These are phyloP conservation scores for Pyralis farinalis DNA, from an alignment of 2,888 invertebrate species.

Conservation along the genomic window DNA sequence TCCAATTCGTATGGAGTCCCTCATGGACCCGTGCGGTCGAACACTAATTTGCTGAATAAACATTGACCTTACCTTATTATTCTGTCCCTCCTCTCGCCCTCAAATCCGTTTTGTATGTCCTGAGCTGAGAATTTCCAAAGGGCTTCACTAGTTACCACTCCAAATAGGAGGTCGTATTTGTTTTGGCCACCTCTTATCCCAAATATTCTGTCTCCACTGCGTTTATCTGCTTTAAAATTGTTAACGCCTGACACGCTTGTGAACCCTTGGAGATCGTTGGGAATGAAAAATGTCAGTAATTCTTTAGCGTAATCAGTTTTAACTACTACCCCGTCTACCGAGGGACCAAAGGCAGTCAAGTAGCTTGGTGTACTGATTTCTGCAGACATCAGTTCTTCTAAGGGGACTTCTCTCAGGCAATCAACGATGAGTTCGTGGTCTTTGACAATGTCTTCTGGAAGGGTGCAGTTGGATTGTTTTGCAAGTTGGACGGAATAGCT, in stretches of 20 bases:
- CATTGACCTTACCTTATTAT: slow-evolving; percentile 83
- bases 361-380: slow-evolving; percentile 91
- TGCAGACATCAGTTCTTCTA: slow-evolving; percentile 87
- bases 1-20: slow-evolving; percentile 34
- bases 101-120: slow-evolving; percentile 92
- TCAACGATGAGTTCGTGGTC: slow-evolving; percentile 93
- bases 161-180: slow-evolving; percentile 93
- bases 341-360: slow-evolving; percentile 94
- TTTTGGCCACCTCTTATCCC: slow-evolving; percentile 80
- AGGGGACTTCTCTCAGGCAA: slow-evolving; percentile 88
- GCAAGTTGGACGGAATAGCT: slow-evolving; percentile 91
- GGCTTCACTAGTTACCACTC: slow-evolving; percentile 95
- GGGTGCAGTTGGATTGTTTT: slow-evolving; percentile 89
- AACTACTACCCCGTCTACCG: slow-evolving; percentile 96
- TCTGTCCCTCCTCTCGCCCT: slow-evolving; percentile 93
- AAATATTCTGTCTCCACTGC: slow-evolving; percentile 82
- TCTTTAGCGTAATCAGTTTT: slow-evolving; percentile 93
- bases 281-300: slow-evolving; percentile 85
- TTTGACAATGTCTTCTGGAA: slow-evolving; percentile 90
- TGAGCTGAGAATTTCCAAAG: slow-evolving; percentile 94
- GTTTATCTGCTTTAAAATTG: slow-evolving; percentile 81
- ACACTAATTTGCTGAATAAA: slow-evolving; percentile 70
- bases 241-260: slow-evolving; percentile 82
- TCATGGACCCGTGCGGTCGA: slow-evolving; percentile 40
- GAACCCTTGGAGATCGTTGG: slow-evolving; percentile 83